A percentile compares a stretch with the other conserved stretches of the same genome.
Evolutionary conservation across 2,113 vertebrate genomes (phyloP).

Genomic region (Megaceryle maxima): DNA sequence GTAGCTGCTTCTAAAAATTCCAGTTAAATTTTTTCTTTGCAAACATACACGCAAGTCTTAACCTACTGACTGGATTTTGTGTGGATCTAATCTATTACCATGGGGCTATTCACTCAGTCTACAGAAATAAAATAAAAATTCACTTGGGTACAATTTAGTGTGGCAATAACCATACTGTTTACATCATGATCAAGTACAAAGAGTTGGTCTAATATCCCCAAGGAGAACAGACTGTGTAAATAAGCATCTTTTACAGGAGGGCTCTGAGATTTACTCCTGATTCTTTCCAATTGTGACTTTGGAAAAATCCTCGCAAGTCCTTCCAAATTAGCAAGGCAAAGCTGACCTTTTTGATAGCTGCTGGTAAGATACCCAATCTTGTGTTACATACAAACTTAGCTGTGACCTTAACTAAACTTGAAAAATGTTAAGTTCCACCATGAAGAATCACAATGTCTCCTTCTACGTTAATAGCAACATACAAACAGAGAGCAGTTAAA

Average conservation of each 20-base stretch:
- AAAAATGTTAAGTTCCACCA: not conserved
- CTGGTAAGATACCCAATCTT: not conserved
- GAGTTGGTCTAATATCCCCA: conserved; percentile 18
- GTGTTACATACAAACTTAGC: not conserved
- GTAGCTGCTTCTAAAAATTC: not conserved
- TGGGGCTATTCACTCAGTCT: not conserved
- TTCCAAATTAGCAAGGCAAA: not conserved
- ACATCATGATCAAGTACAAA: conserved; percentile 21
- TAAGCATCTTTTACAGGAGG: conserved; percentile 11
- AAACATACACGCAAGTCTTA: not conserved
- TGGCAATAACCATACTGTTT: conserved; percentile 24
- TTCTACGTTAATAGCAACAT: not conserved
- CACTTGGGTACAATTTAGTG: conserved; percentile 28
- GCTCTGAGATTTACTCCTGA: not conserved
- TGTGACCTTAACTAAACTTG: not conserved
- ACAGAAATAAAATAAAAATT: conserved; percentile 29
- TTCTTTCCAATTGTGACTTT: not conserved
- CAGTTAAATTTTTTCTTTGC: not conserved
- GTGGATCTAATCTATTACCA: not conserved
- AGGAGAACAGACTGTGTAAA: conserved; percentile 1
- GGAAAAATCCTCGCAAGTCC: not conserved
- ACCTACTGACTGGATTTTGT: not conserved
- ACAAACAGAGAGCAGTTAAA: not conserved
- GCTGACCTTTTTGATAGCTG: not conserved
- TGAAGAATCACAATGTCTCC: not conserved